Conservation (phyloP, 2,113 vertebrate genomes). For the Grantiella picta region DNA sequence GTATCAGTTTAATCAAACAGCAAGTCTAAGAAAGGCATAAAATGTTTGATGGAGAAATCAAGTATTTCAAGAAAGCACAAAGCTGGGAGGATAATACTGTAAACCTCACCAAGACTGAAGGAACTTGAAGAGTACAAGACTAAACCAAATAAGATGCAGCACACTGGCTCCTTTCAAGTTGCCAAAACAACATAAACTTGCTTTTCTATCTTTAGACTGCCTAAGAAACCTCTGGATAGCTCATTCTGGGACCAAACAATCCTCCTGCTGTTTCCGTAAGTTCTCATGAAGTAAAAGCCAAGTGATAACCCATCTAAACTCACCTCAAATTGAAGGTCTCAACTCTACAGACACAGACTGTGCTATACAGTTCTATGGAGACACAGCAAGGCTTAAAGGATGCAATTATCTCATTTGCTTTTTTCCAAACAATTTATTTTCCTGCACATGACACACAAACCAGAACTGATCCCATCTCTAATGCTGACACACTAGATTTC, state of each 20-base stretch:
- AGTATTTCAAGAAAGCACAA: neutral
- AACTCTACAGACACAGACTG: neutral
- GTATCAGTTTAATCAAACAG: neutral
- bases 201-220: neutral
- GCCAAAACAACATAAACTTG: neutral
- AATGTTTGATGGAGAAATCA: neutral
- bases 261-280: neutral
- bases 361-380: fast-evolving
- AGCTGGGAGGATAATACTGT: neutral
- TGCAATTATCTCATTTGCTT: neutral
- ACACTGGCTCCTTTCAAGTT: neutral
- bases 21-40: neutral
- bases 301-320: neutral
- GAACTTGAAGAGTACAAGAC: neutral
- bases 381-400: neutral
- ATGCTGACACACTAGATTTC: neutral
- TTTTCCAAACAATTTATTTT: neutral
- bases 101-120: neutral
- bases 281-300: neutral
- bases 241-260: neutral
- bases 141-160: neutral
- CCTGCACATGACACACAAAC: neutral
- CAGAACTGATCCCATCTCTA: neutral
- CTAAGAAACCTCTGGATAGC: neutral
- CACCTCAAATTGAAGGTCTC: neutral